A percentile compares a stretch with the other conserved stretches of the same genome.
Evolutionary conservation across 2,797 vertebrate species (phyloP).

Genomic region (Rhinatrema bivittatum): DNA sequence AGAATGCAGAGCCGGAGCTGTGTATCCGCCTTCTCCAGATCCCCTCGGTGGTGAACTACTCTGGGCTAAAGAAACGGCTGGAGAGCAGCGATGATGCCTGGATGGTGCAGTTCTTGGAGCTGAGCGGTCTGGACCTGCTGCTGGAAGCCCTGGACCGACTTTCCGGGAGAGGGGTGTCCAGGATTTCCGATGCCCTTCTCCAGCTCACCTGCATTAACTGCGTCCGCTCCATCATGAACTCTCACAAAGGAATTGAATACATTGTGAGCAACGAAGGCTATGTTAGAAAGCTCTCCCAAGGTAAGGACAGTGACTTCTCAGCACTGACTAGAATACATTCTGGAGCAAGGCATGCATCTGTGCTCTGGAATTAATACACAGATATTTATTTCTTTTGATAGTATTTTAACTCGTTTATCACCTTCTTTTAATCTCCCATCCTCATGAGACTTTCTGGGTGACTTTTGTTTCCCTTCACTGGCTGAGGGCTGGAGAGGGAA

Average conservation of each 20-base stretch:
- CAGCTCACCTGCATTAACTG: constrained; percentile 95
- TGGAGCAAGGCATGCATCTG: too few species aligned
- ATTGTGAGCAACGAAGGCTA: constrained; percentile 92
- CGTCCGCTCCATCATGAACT: constrained; percentile 90
- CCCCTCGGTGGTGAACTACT: constrained; percentile 92
- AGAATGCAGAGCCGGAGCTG: constrained; percentile 87
- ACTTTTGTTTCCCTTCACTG: too few species aligned
- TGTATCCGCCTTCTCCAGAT: constrained; percentile 91
- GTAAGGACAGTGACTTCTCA: constrained; percentile 51
- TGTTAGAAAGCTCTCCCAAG: constrained; percentile 89
- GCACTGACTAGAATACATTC: too few species aligned
- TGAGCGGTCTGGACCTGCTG: constrained; percentile 86
- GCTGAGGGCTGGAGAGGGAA: too few species aligned
- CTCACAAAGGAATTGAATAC: constrained; percentile 82
- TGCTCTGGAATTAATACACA: too few species aligned
- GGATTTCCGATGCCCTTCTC: constrained; percentile 84
- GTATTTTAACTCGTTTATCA: too few species aligned
- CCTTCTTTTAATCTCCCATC: too few species aligned
- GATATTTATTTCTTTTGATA: too few species aligned
- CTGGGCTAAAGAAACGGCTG: constrained; percentile 84
- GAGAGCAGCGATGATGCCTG: constrained; percentile 83
- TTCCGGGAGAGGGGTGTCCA: constrained; percentile 82
- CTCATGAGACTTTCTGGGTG: too few species aligned
- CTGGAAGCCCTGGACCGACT: constrained; percentile 89
- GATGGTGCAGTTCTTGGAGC: constrained; percentile 97